phyloP scores from a whole-genome alignment of 2,888 invertebrate genomes.

The Diabrotica balteata region DNA sequence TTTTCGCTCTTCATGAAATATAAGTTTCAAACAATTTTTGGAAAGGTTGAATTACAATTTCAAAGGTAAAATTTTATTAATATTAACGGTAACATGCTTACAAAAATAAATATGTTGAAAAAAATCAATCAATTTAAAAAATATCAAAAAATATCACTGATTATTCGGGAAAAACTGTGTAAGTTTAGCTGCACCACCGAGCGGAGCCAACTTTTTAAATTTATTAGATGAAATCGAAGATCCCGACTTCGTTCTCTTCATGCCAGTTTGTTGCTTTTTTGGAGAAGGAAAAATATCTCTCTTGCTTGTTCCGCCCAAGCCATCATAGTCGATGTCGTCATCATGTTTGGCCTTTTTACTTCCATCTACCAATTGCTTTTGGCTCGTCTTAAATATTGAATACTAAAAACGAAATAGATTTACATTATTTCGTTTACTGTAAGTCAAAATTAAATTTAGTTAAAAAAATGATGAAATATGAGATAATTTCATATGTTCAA shows the following conservation, averaged over 20 bases:
- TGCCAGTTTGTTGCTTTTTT: constrained; percentile 18
- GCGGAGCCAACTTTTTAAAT: constrained; percentile 48
- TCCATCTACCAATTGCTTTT: constrained; percentile 2
- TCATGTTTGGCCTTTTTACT: constrained; percentile 15
- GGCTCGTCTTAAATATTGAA: constrained; percentile 35
- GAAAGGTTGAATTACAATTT: no score
- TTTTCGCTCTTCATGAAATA: no score
- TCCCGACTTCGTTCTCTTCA: constrained; percentile 39
- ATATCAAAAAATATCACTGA: neutral
- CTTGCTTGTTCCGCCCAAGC: constrained; percentile 66
- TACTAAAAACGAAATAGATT: constrained; percentile 31
- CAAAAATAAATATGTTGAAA: constrained; percentile 1
- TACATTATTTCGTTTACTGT: neutral
- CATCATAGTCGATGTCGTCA: constrained; percentile 59
- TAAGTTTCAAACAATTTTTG: no score
- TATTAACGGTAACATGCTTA: neutral
- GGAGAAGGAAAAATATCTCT: constrained; percentile 61
- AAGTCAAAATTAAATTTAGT: no score
- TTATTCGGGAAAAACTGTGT: neutral
- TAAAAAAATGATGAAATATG: no score
- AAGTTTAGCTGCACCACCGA: constrained; percentile 1
- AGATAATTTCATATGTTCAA: no score
- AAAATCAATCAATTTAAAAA: no score
- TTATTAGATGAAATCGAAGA: constrained; percentile 42
- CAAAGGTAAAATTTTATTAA: no score